Evolutionary conservation across 37 sponge, comb jelly and placozoan genomes (phyloP), one percentile per base, ranked within the genome.

Genomic region (Diacarnus erythraeanus): DNA sequence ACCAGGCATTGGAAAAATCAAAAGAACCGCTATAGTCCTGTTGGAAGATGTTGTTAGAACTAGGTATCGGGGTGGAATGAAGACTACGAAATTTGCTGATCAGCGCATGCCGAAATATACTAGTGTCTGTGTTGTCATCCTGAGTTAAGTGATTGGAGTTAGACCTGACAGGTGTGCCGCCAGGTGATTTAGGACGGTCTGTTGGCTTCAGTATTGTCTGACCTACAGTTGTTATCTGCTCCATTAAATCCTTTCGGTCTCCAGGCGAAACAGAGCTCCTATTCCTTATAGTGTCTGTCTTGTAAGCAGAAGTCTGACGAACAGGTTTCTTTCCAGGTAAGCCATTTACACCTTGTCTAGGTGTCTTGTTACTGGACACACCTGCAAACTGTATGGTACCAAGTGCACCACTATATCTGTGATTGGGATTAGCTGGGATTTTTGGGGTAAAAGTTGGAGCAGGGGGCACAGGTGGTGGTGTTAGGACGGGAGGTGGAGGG

Each of bases 101-200:
- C 57, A 88, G 61, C 20, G 88, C 88, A 47, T 38, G 59, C 39
- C 82, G 88, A 21, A 88, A 56, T 59, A 77, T 36, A n/a, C n/a
- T n/a, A n/a, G n/a, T n/a, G 51, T 88, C 88, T 21, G 51, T 71
- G 34, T 81, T 66, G 9, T 58, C 59, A 17, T 33, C n/a, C 22
- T 40, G 37, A 21, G 65, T 59, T 23, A 41, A 27, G 1, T 37
- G 42, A 36, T 67, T 74, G 4, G 40, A 18, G 10, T 1, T 56
- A 26, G 3, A 9, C 63, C 42, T 60, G 8, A 60, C 4, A 12
- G 81, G 76, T 0, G 76, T 69, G 26, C 77, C 69, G 31, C 84
- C 69, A 38, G 69, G 69, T 34, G 77, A 81, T 36, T 64, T 57
- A 8, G 59, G 61, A 1, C 73, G 64, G 44, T 61, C 60, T 20